Evolutionary conservation across 2,888 invertebrate genomes (phyloP).

Genomic region (Tinea semifulvella): DNA sequence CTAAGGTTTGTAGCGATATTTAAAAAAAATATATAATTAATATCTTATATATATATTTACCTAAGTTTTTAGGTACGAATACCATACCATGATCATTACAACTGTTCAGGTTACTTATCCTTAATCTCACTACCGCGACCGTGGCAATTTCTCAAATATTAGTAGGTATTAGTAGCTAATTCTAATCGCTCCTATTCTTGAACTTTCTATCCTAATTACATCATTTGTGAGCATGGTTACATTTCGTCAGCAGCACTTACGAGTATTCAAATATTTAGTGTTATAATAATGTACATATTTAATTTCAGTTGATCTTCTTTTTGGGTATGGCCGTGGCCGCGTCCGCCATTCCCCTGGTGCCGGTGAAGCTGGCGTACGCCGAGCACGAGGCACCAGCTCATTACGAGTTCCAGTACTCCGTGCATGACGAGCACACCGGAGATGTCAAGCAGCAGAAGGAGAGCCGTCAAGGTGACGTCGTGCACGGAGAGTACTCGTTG

Average conservation of each 20-base stretch:
- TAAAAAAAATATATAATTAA: not conserved
- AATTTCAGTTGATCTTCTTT: not conserved
- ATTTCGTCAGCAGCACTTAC: no score
- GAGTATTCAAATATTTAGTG: no score
- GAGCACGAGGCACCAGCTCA: constrained; percentile 45
- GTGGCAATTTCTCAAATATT: no score
- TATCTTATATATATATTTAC: not conserved
- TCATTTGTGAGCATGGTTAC: no score
- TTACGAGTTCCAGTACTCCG: constrained; percentile 54
- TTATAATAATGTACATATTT: no score
- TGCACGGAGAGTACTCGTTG: constrained; percentile 58
- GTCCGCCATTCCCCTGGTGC: constrained; percentile 31
- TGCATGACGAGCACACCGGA: constrained; percentile 49
- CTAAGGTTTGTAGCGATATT: constrained; percentile 7
- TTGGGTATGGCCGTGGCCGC: constrained; percentile 23
- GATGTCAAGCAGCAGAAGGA: constrained; percentile 59
- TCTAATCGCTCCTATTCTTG: no score
- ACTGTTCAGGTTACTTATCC: no score
- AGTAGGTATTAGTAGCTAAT: no score
- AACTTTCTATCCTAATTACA: no score
- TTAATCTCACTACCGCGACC: no score
- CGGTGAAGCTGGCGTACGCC: constrained; percentile 39
- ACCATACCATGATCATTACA: no score
- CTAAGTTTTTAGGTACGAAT: not conserved
- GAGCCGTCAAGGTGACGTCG: constrained; percentile 45